Evolutionary conservation across 2,797 vertebrate species (phyloP).

Genomic region (Enteromius unitaeniatus): DNA sequence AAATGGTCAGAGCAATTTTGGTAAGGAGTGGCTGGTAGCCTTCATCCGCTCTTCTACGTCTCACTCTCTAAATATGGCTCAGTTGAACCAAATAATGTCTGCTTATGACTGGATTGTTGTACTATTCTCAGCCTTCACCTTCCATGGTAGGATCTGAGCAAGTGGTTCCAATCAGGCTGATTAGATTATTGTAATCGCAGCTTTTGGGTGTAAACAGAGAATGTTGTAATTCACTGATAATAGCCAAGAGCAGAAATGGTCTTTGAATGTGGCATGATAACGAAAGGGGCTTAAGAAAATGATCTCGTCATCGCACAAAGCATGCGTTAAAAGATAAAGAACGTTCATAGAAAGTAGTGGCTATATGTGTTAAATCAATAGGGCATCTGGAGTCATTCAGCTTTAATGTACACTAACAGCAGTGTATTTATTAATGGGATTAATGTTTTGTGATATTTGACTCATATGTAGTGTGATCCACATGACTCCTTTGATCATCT

Average conservation of each 20-base stretch:
- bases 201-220: slow-evolving; percentile 27
- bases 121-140: slow-evolving; percentile 18
- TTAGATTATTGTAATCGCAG: slow-evolving; percentile 24
- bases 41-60: slow-evolving; percentile 9
- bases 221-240: slow-evolving; percentile 36
- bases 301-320: slow-evolving; percentile 42
- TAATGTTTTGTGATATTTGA: background rate
- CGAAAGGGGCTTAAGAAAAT: slow-evolving; percentile 44
- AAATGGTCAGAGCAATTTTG: background rate
- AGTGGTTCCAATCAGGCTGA: slow-evolving; percentile 28
- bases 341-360: slow-evolving; percentile 12
- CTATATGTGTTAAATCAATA: background rate
- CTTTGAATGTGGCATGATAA: slow-evolving; percentile 41
- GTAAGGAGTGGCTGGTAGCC: slow-evolving; percentile 5
- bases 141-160: slow-evolving; percentile 3
- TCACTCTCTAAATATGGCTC: slow-evolving; percentile 1
- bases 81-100: slow-evolving; percentile 27
- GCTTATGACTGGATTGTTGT: slow-evolving; percentile 12
- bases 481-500: background rate
- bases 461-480: background rate
- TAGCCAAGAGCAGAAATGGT: slow-evolving; percentile 37
- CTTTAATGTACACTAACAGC: background rate
- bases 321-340: slow-evolving; percentile 10
- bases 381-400: background rate
- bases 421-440: slow-evolving; percentile 22